Conservation (phyloP, 2,113 vertebrate genomes). For the Gracilinanus agilis region DNA sequence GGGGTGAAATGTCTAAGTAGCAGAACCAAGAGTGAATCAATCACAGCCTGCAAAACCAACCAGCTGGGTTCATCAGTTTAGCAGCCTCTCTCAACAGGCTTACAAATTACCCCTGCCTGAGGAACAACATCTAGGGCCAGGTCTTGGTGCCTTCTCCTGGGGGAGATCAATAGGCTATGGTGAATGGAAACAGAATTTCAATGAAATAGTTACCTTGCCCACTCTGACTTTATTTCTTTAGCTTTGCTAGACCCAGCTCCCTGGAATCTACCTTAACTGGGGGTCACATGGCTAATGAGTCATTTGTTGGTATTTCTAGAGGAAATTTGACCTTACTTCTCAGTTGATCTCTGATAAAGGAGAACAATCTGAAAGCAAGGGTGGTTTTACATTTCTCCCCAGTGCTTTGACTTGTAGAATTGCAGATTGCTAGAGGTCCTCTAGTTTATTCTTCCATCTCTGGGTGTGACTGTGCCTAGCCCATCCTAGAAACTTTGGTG, state of each 20-base stretch:
- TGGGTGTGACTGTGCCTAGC: background rate
- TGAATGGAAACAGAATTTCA: slow-evolving; percentile 58
- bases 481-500: background rate
- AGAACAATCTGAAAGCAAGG: background rate
- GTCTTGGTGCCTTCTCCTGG: slow-evolving; percentile 65
- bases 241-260: background rate
- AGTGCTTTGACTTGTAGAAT: background rate
- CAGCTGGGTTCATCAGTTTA: slow-evolving; percentile 85
- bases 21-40: slow-evolving; percentile 82
- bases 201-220: slow-evolving; percentile 15
- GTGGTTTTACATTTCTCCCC: background rate
- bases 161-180: slow-evolving; percentile 79
- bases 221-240: slow-evolving; percentile 2
- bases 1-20: slow-evolving; percentile 81
- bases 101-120: slow-evolving; percentile 80
- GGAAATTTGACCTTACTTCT: background rate
- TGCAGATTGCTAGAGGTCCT: background rate
- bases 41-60: slow-evolving; percentile 77
- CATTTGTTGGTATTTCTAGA: background rate
- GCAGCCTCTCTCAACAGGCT: slow-evolving; percentile 74
- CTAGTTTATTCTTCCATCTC: background rate
- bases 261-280: background rate
- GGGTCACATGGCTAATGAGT: background rate
- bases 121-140: slow-evolving; percentile 68
- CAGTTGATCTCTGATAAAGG: background rate